These are phyloP conservation scores for Okapia johnstoni DNA, from an alignment of 2,113 vertebrate species.

Conservation along the genomic window DNA sequence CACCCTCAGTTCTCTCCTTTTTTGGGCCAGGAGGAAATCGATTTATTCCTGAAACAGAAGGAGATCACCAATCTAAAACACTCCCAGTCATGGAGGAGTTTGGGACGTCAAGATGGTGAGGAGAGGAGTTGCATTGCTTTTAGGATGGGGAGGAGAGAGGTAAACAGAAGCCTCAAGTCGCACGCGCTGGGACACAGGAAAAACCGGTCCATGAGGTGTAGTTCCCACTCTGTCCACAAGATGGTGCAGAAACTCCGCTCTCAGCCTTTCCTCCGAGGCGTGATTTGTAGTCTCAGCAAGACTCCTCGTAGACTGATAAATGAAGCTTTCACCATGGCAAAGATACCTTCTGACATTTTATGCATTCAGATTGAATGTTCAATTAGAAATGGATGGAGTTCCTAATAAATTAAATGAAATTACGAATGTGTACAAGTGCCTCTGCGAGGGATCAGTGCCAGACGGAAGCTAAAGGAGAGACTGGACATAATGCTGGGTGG, in stretches of 20 bases:
- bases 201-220: not conserved
- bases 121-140: not conserved
- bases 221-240: conserved; percentile 9
- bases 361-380: not conserved
- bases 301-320: too few relatives aligned
- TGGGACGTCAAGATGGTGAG: not conserved
- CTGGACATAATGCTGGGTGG: fast-evolving
- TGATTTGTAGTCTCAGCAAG: fast-evolving
- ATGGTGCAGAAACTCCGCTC: conserved; percentile 23
- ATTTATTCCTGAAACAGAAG: not conserved
- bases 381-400: not conserved
- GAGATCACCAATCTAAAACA: not conserved
- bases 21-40: not conserved
- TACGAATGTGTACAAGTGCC: not conserved
- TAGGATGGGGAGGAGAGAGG: not conserved
- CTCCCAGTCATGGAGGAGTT: not conserved
- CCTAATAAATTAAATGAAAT: not conserved
- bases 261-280: fast-evolving
- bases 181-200: fast-evolving
- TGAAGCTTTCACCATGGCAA: not conserved
- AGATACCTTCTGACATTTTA: not conserved
- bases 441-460: not conserved
- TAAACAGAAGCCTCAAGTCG: fast-evolving
- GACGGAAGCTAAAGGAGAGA: not conserved
- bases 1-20: not conserved